Percentiles rank a stretch among this genome's conserved stretches.
These are phyloP conservation scores for Polietes domitor DNA, from an alignment of 2,888 invertebrate species.

Conservation along the genomic window DNA sequence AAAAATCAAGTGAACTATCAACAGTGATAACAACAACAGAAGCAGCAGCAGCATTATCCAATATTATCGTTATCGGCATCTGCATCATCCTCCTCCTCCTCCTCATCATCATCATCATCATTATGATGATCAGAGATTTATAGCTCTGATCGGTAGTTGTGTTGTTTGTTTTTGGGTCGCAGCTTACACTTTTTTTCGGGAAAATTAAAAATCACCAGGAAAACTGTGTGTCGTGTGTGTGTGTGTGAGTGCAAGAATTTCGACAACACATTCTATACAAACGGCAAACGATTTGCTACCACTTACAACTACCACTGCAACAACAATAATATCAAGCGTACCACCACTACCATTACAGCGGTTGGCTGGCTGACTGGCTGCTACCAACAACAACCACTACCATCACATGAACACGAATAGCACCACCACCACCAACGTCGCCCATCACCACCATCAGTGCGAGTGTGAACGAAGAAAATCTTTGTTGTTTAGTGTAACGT, in stretches of 20 bases:
- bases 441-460: not conserved
- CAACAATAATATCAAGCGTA: not conserved
- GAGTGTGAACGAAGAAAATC: constrained; percentile 55
- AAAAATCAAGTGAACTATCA: too few species aligned
- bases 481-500: constrained; percentile 68
- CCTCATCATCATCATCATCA: not conserved
- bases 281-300: not conserved
- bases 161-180: constrained; percentile 36
- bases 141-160: not conserved
- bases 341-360: constrained; percentile 38
- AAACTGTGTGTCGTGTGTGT: not conserved
- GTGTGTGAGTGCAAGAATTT: constrained; percentile 11
- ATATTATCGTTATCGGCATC: constrained; percentile 4
- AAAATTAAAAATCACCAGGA: constrained; percentile 17
- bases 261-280: constrained; percentile 15
- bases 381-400: constrained; percentile 67
- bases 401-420: constrained; percentile 59
- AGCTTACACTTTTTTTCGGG: not conserved
- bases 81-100: not conserved
- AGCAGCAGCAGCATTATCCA: not conserved
- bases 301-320: not conserved
- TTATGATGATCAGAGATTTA: constrained; percentile 6
- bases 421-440: constrained; percentile 57
- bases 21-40: too few species aligned
- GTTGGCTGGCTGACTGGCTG: constrained; percentile 48